Evolutionary conservation across 2,888 invertebrate genomes (phyloP), one percentile per base, ranked within the genome.

Genomic region (Nemurella pictetii): DNA sequence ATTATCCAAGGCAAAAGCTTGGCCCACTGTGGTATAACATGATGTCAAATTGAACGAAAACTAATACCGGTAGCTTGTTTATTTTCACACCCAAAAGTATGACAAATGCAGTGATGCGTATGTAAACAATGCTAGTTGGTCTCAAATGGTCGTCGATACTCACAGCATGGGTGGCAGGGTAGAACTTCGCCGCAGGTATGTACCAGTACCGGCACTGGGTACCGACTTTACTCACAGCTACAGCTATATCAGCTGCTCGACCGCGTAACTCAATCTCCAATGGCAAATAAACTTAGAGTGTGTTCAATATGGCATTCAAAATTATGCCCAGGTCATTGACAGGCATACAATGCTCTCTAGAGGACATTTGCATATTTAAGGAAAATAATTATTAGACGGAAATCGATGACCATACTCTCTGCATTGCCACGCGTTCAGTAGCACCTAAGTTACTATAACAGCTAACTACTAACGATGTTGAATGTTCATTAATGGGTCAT

Each of bases 71-170:
- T 75, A 9, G 12, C 75, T 75, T 75, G 75, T 75, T 75, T 75
- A 75, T 27, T 9, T 75, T 75, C 75, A 75, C 75, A 75, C 75
- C 75, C 75, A 75, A 75, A 75, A 26, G 75, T 27, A 75, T 75
- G 75, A 75, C 20, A 75, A 75, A 75, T n/a, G 1, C 75, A 28
- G 75, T 25, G 27, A 75, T 75, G 75, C 75, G 75, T 75, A 20
- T 12, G 55, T 20, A 55, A 55, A 55, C 55, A 55, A n/a, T n/a
- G n/a, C n/a, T n/a, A n/a, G n/a, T n/a, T n/a, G n/a, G n/a, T n/a
- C n/a, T n/a, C n/a, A n/a, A n/a, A n/a, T n/a, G n/a, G n/a, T n/a
- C n/a, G n/a, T n/a, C n/a, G n/a, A n/a, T n/a, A n/a, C n/a, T 3
- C 55, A 20, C 55, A 12, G 20, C 15, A 55, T 55, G 55, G 55